Base-by-base conservation (phyloP, 1,140 invertebrate species). In the Hypsibius dujardini region DNA sequence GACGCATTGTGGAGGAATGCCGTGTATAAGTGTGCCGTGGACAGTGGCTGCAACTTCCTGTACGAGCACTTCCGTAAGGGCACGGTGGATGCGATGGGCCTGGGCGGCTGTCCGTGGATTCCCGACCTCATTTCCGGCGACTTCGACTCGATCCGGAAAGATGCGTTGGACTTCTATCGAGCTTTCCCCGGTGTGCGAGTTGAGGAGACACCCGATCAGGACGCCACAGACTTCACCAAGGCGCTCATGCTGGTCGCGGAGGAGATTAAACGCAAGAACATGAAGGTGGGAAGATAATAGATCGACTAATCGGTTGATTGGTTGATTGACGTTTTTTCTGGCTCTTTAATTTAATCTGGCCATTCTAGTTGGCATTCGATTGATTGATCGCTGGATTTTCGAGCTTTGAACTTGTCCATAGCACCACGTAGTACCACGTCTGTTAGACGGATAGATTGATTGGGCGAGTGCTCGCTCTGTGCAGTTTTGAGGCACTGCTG, bases 191-290 rank as follows among this genome's bases (percentile, higher is more conserved):
- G 12, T 42, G 42, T 45, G 12, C 62, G 62, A 3, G 42, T 67
- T 7, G 42, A 15, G 3, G 7, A 67, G 12, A 67, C 62, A 45
- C 12, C 12, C 7, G 62, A 67, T 42, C 62, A 67, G 42, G 42
- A 67, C 45, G 62, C 12, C 12, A 67, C 62, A 42, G 62, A 67
- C 45, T 67, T 67, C 42, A 67, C 62, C 12, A 67, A 67, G 42
- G 62, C 62, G 12, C 62, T 67, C 12, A 12, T 7, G 12, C 12
- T 67, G 12, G 62, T 45, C 62, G 62, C 12, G 3, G 42, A 67
- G 42, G 50, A 56, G 50, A 56, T 56, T n/a, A 56, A 28, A 28
- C 28, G 28, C 28, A 28, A 28, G 28, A 28, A 28, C 28, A 28
- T 28, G 28, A 28, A 28, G 28, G 28, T 28, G 28, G 28, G 28